These are phyloP conservation scores for Ectropis grisescens DNA, from an alignment of 1,140 invertebrate genomes.

Conservation along the genomic window DNA sequence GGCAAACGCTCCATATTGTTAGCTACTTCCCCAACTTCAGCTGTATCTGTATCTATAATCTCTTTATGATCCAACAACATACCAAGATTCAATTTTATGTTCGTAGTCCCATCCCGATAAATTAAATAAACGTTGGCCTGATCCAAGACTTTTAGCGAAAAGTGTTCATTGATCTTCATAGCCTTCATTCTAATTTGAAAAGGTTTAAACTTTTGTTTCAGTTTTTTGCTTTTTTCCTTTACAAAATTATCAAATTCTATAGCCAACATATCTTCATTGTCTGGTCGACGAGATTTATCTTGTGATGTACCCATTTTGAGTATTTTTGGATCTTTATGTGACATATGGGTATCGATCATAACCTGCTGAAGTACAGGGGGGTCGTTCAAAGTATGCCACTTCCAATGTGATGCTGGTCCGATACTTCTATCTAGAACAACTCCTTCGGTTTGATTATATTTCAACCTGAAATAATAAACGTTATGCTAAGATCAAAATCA, in stretches of 20 bases:
- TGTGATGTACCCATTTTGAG: conserved; percentile 27
- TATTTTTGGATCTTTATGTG: conserved; percentile 50
- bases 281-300: conserved; percentile 25
- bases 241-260: conserved; percentile 60
- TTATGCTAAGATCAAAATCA: too few relatives aligned
- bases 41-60: conserved; percentile 53
- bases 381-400: conserved; percentile 60
- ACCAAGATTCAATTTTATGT: conserved; percentile 51
- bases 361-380: conserved; percentile 55
- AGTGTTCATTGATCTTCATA: conserved; percentile 56
- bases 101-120: conserved; percentile 43
- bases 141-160: conserved; percentile 54
- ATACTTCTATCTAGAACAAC: conserved; percentile 44
- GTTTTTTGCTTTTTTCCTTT: conserved; percentile 51
- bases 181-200: conserved; percentile 62
- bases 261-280: conserved; percentile 57
- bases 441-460: conserved; percentile 63
- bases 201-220: conserved; percentile 48
- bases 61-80: conserved; percentile 57
- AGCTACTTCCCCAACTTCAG: conserved; percentile 47
- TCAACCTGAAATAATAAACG: conserved; percentile 36
- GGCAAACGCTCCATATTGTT: conserved; percentile 43
- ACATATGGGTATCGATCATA: conserved; percentile 55
- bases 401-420: conserved; percentile 55
- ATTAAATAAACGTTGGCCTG: conserved; percentile 52